Base-by-base conservation (phyloP, 1,140 invertebrate genomes). In the Dendrolimus punctatus region DNA sequence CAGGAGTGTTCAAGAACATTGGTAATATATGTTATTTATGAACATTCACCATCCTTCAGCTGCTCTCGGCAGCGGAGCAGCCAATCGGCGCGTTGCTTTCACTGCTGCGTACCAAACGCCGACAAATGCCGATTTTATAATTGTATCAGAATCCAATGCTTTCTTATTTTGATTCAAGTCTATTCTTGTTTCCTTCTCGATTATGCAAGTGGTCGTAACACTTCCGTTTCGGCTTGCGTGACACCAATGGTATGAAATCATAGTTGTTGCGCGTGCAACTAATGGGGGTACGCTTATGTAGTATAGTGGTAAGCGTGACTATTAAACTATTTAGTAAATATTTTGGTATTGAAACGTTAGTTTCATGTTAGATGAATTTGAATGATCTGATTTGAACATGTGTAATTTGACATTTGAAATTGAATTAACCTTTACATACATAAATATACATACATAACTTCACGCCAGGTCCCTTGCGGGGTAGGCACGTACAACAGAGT, bases 41-140 rank as follows among this genome's bases (percentile, higher is more conserved):
- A 23, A 23, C 23, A 23, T 23, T 60, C 58, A 53, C 47, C 39
- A 49, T 36, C 56, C 48, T 52, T 59, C 62, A 58, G 46, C 23
- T 46, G 43, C 55, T 55, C 47, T 45, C 58, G 58, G 39, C 38
- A 41, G 48, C 55, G 38, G 44, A 53, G 49, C 61, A 53, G 47
- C 64, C 68, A 61, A 67, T 64, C 60, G 54, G 53, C 62, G 61
- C 57, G 50, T 60, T 59, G 58, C 71, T 76, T 79, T 79, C 73
- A 73, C 76, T 65, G 23, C 23, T 23, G 23, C 42, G 60, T 62
- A 57, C 61, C 66, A 64, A 64, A 73, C 68, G 67, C 63, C 67
- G 60, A 61, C 62, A 64, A 61, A 74, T 71, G 63, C 63, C 69
- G 68, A 75, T 76, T 73, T 71, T 77, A 64, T 77, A 80, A 80